Evolutionary conservation across 30 jellyfish, hydroid and myxozoan species (phyloP).

Genomic region (Aurelia coerulea): DNA sequence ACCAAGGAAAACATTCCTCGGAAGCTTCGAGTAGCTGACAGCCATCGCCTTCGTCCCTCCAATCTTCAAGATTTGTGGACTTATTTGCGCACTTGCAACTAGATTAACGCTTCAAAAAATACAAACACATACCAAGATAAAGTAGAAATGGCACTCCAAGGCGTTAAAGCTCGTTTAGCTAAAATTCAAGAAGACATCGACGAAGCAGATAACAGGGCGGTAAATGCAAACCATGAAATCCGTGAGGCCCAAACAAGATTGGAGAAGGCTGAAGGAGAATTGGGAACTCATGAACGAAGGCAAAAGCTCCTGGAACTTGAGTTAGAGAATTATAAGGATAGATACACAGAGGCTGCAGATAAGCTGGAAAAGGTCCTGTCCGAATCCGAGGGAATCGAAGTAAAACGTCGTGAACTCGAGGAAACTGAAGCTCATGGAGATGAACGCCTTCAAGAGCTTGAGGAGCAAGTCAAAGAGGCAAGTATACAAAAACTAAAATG

Average conservation of each 20-base stretch:
- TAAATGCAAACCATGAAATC: conserved; percentile 71
- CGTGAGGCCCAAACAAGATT: conserved; percentile 90
- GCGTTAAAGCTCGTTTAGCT: conserved; percentile 81
- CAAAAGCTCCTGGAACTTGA: conserved; percentile 72
- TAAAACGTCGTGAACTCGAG: conserved; percentile 76
- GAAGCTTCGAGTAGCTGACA: conserved; percentile 35
- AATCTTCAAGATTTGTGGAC: conserved; percentile 2
- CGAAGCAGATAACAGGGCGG: conserved; percentile 88
- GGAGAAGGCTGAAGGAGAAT: conserved; percentile 93
- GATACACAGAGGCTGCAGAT: conserved; percentile 57
- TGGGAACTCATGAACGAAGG: conserved; percentile 81
- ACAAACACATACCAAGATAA: conserved; percentile 1
- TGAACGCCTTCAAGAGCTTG: conserved; percentile 83
- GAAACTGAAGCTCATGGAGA: conserved; percentile 89
- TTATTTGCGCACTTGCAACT: not conserved
- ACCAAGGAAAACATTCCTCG: conserved; percentile 50
- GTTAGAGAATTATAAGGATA: conserved; percentile 39
- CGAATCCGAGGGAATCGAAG: conserved; percentile 61
- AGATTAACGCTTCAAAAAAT: not conserved
- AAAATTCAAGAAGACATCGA: conserved; percentile 80
- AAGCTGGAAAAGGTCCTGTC: conserved; percentile 67
- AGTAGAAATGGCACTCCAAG: conserved; percentile 56
- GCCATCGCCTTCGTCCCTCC: conserved; percentile 27
- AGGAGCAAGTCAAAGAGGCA: conserved; percentile 82
- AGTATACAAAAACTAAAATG: not conserved